Evolutionary conservation across 30 jellyfish, hydroid and myxozoan genomes (phyloP), one percentile per base, ranked within the genome.

Genomic region (Morbakka virulenta): DNA sequence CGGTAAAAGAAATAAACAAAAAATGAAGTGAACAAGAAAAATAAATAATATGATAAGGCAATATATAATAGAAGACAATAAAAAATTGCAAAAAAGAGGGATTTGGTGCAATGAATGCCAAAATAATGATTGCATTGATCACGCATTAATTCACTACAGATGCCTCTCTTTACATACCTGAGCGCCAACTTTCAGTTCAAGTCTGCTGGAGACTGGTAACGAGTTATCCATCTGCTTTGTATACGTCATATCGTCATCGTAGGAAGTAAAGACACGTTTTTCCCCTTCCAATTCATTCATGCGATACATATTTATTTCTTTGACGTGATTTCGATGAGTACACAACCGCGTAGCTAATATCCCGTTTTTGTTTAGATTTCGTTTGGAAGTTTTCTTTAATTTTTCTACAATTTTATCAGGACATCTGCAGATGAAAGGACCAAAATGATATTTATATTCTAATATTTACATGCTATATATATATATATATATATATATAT

Each of bases 91-190:
- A n/a, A n/a, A n/a, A n/a, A n/a, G n/a, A n/a, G n/a, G n/a, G n/a
- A n/a, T n/a, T n/a, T n/a, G n/a, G n/a, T n/a, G n/a, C n/a, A n/a
- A n/a, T n/a, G n/a, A n/a, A n/a, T n/a, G n/a, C n/a, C n/a, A n/a
- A n/a, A n/a, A n/a, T n/a, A n/a, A n/a, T n/a, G n/a, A n/a, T n/a
- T n/a, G n/a, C n/a, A n/a, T n/a, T n/a, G n/a, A n/a, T n/a, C n/a
- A n/a, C n/a, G n/a, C n/a, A n/a, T n/a, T n/a, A n/a, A n/a, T n/a
- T n/a, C n/a, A n/a, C n/a, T n/a, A n/a, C n/a, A n/a, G n/a, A n/a
- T n/a, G n/a, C n/a, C n/a, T n/a, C n/a, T n/a, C n/a, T n/a, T n/a
- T 3, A 48, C 69, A 17, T 74, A 93, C 99, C 95, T 86, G 99
- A 0, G 99, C 97, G 2, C 99, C 99, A 28, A 80, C 81, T 73